These are phyloP conservation scores for Drosophila ironensis DNA, from an alignment of 1,140 invertebrate species.

Conservation along the genomic window DNA sequence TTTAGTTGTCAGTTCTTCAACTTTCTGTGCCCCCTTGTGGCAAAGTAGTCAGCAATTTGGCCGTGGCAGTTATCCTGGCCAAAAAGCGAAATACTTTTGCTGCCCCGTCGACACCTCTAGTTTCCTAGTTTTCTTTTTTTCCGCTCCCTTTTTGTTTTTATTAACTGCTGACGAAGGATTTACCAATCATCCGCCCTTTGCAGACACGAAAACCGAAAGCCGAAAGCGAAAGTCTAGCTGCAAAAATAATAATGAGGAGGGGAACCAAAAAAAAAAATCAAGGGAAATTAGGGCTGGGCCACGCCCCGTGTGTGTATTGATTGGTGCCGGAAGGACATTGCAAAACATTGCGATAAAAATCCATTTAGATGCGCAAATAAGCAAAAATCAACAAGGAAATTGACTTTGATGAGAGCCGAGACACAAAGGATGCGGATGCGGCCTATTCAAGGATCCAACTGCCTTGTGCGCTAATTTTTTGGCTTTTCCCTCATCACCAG, in stretches of 20 bases:
- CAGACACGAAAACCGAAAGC: slow-evolving; percentile 51
- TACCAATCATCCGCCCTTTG: slow-evolving; percentile 53
- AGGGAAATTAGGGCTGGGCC: slow-evolving; percentile 22
- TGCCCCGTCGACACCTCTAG: slow-evolving; percentile 8
- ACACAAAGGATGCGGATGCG: slow-evolving; percentile 14
- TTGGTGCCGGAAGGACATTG: slow-evolving; percentile 68
- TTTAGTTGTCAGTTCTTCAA: too few relatives aligned
- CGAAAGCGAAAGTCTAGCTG: neutral
- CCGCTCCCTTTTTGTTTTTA: slow-evolving; percentile 46
- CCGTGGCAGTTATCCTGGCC: slow-evolving; percentile 10
- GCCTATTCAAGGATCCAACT: neutral
- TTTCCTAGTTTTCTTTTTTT: slow-evolving; percentile 17
- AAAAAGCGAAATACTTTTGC: too few relatives aligned
- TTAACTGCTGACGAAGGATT: slow-evolving; percentile 70
- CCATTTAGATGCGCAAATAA: slow-evolving; percentile 78
- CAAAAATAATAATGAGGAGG: slow-evolving; percentile 32
- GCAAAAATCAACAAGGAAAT: slow-evolving; percentile 78
- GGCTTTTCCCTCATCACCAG: too few relatives aligned
- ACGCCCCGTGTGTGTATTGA: slow-evolving; percentile 43
- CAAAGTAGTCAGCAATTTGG: neutral
- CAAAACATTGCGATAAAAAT: slow-evolving; percentile 78
- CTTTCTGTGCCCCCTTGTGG: too few relatives aligned
- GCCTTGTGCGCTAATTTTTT: slow-evolving; percentile 14
- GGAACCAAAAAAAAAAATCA: slow-evolving; percentile 18
- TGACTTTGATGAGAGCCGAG: slow-evolving; percentile 66